These are phyloP conservation scores for Coregonus suidteri DNA, from an alignment of 2,797 vertebrate genomes.

Conservation along the genomic window DNA sequence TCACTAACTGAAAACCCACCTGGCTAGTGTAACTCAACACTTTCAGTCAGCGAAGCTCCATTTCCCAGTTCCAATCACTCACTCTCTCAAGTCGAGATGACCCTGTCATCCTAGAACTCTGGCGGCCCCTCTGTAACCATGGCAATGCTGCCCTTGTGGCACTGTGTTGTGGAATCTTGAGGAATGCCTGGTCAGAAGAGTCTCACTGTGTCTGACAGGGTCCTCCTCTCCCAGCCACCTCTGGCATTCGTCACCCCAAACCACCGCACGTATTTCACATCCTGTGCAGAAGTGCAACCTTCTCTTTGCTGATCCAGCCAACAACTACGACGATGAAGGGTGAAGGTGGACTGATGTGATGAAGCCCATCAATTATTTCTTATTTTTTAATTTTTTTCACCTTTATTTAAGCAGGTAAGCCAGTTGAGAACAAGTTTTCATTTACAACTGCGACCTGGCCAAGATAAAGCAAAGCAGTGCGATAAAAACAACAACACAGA, in stretches of 20 bases:
- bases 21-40: slow-evolving; percentile 13
- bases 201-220: slow-evolving; percentile 8
- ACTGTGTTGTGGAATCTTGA: slow-evolving; percentile 68
- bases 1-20: not conserved
- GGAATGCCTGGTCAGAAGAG: slow-evolving; percentile 45
- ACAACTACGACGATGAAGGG: not conserved
- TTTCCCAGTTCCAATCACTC: not conserved
- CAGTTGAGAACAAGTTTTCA: no score
- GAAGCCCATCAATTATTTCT: no score
- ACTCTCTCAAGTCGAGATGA: not conserved
- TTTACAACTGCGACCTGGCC: no score
- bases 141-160: slow-evolving; percentile 54
- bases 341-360: not conserved
- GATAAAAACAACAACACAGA: no score
- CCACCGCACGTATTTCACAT: slow-evolving; percentile 59
- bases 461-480: no score
- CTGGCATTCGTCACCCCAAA: slow-evolving; percentile 40
- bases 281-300: slow-evolving; percentile 55
- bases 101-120: not conserved
- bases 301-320: slow-evolving; percentile 50
- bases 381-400: no score
- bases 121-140: slow-evolving; percentile 49
- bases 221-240: slow-evolving; percentile 33
- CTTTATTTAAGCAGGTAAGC: no score
- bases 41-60: slow-evolving; percentile 8